Percentiles rank a stretch among this genome's conserved stretches.
phyloP scores from a whole-genome alignment of 2,888 invertebrate genomes.

The Hemaris fuciformis region DNA sequence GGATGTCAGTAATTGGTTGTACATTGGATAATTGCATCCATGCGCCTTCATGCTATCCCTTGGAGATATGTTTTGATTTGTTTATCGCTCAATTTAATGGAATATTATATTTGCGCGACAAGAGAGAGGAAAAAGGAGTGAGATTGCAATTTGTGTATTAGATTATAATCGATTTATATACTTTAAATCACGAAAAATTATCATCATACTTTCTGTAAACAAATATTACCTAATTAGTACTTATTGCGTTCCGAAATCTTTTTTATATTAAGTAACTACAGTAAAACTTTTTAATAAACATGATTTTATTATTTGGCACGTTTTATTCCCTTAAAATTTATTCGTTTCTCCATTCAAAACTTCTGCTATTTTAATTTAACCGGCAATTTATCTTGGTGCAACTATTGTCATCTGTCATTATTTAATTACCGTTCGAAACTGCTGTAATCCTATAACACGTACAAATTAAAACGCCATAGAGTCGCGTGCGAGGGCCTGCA shows the following conservation, averaged over 20 bases:
- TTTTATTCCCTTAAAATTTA: too few relatives aligned
- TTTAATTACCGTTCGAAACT: conserved; percentile 1
- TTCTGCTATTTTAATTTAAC: not conserved
- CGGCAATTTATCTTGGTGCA: not conserved
- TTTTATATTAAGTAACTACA: too few relatives aligned
- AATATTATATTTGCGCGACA: conserved; percentile 8
- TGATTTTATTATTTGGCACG: too few relatives aligned
- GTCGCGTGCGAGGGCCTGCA: conserved; percentile 10
- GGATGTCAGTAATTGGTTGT: conserved; percentile 69
- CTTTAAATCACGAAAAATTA: too few relatives aligned
- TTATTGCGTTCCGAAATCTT: too few relatives aligned
- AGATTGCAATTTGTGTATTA: not conserved
- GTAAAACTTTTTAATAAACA: too few relatives aligned
- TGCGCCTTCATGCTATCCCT: conserved; percentile 12
- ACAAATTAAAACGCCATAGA: conserved; percentile 12
- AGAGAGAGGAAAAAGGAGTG: conserved; percentile 8
- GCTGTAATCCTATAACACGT: not conserved
- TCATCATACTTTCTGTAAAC: too few relatives aligned
- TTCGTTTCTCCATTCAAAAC: not conserved
- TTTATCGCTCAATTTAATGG: conserved; percentile 9
- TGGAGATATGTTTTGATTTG: conserved; percentile 14
- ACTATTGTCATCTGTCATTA: not conserved
- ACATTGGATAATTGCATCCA: conserved; percentile 67
- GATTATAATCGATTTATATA: not conserved
- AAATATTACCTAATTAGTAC: too few relatives aligned